phyloP scores from a whole-genome alignment of 92 coral and sea anemone species.

The Epizoanthus ramosus region DNA sequence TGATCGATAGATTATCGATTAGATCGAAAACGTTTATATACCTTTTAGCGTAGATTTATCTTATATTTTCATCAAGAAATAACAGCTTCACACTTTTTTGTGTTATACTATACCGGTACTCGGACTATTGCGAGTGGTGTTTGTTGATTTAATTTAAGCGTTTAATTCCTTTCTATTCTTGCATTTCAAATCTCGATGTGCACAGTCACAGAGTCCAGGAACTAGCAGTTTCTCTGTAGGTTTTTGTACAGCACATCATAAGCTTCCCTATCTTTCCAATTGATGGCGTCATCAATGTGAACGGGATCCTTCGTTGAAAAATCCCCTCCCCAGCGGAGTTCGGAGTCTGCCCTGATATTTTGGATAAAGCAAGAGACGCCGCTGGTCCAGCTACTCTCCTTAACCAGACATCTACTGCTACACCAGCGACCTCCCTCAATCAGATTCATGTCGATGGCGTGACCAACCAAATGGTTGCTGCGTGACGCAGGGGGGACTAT shows the following conservation, averaged over 20 bases:
- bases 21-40: too few relatives aligned
- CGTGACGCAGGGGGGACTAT: slow-evolving; percentile 33
- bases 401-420: slow-evolving; percentile 10
- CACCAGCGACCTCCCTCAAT: not conserved
- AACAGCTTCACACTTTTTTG: too few relatives aligned
- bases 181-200: not conserved
- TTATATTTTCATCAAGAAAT: too few relatives aligned
- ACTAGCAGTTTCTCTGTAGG: slow-evolving; percentile 45
- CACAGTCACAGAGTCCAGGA: too few relatives aligned
- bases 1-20: too few relatives aligned
- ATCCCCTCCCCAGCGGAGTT: slow-evolving; percentile 76
- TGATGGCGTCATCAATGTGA: slow-evolving; percentile 63
- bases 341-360: slow-evolving; percentile 40
- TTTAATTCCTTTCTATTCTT: too few relatives aligned
- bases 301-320: slow-evolving; percentile 43
- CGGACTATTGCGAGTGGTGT: too few relatives aligned
- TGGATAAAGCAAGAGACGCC: slow-evolving; percentile 54
- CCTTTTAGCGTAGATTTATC: too few relatives aligned
- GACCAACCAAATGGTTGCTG: slow-evolving; percentile 67
- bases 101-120: too few relatives aligned
- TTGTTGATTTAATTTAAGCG: too few relatives aligned
- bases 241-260: slow-evolving; percentile 35
- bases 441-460: slow-evolving; percentile 62
- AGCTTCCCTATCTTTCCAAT: not conserved
- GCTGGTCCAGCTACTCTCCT: too few relatives aligned